Percentiles rank a stretch among this genome's conserved stretches.
Evolutionary conservation across 1,140 invertebrate genomes (phyloP).

Genomic region (Sycophaga agraensis): DNA sequence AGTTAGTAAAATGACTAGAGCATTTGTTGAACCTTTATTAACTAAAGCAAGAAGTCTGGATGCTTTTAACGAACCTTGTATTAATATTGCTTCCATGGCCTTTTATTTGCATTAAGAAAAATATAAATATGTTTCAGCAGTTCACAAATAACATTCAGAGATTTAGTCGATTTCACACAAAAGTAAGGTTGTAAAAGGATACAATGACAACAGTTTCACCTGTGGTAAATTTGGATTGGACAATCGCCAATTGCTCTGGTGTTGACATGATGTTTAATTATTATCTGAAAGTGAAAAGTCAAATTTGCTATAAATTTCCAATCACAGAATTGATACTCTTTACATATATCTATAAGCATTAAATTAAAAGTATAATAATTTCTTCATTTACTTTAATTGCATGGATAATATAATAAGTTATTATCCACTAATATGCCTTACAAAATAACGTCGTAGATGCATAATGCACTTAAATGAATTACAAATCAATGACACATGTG

Average conservation of each 20-base stretch:
- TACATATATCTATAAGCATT: background rate
- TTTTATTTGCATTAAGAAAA: conserved; percentile 40
- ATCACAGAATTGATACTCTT: background rate
- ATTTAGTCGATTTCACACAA: conserved; percentile 9
- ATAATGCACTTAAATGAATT: too few species aligned
- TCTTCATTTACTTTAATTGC: background rate
- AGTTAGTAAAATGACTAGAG: conserved; percentile 66
- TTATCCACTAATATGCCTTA: background rate
- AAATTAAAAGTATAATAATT: background rate
- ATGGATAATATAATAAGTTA: background rate
- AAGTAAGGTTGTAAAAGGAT: conserved; percentile 48
- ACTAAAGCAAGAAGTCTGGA: conserved; percentile 67
- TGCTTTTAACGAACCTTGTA: conserved; percentile 61
- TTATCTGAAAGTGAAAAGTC: conserved; percentile 15
- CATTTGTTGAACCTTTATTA: conserved; percentile 64
- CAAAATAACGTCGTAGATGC: background rate
- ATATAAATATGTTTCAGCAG: conserved; percentile 1
- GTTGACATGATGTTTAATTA: conserved; percentile 30
- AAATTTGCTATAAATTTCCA: background rate
- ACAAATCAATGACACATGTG: background rate
- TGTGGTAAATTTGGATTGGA: conserved; percentile 66
- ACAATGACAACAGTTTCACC: conserved; percentile 63
- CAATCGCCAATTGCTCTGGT: conserved; percentile 41
- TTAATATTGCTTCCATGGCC: conserved; percentile 58
- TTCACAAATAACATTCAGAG: conserved; percentile 4